Evolutionary conservation across 2,888 invertebrate genomes (phyloP), one percentile per base, ranked within the genome.

Genomic region (Margaritifera margaritifera): DNA sequence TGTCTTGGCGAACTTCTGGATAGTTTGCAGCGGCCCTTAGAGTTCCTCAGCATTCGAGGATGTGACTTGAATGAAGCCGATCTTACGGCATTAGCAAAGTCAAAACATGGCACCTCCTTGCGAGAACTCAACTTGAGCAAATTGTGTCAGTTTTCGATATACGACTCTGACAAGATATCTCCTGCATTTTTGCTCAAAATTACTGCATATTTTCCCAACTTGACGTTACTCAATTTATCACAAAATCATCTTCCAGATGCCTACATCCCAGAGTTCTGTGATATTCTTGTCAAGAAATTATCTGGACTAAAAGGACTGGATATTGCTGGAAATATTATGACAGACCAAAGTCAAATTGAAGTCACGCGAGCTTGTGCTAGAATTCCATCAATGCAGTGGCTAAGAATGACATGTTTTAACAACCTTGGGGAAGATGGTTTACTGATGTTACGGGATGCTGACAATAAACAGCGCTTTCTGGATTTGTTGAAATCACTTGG

Each of bases 31-130:
- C 62, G 52, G 1, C 86, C 86, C 0, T 68, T 86, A 31, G 80
- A 84, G 24, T 86, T 72, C 62, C 77, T 86, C 25, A 80, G 79
- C 66, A 65, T 86, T 20, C 72, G 80, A 18, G 82, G 84, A 20
- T 84, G 85, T 80, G 86, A 86, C 69, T 69, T 86, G 3, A 77
- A 81, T 56, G 81, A 84, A 69, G 54, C 62, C 11, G 86, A 86
- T 66, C 73, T 86, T 53, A 66, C 70, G 8, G 70, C 73, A 54
- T 67, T 86, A 22, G 73, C 77, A 0, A 62, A 72, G 18, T 84
- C 84, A 11, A 75, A 77, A 64, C 86, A 86, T 67, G 80, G 82
- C 1, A 27, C 64, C 11, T 74, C 78, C 19, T 59, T 86, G 51
- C 61, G 78, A 51, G 84, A 85, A 65, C 72, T 86, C n/a, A 83